Base-by-base conservation (phyloP, 2,797 vertebrate species). In the Ctenopoma multispine region DNA sequence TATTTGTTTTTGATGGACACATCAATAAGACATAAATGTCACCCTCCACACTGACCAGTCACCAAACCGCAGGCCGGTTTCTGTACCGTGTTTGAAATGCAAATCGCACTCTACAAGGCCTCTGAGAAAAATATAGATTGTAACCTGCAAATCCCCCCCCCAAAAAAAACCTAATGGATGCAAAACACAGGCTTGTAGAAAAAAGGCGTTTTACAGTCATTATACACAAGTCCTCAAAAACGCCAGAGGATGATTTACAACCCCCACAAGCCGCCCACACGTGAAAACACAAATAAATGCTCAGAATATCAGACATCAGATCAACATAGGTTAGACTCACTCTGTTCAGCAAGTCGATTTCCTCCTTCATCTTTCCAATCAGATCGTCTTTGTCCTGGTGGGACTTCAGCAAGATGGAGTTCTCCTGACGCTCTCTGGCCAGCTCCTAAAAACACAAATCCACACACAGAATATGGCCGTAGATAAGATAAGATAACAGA, bases 301-400 rank as follows among this genome's bases (percentile, higher is more conserved):
- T 67, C 48, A 50, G 76, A 81, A 71, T 49, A 80, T 63, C 66
- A 77, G 38, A 72, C 48, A 56, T 14, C 13, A 58, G 59, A n/a
- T n/a, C n/a, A n/a, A n/a, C n/a, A 8, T 9, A 41, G 56, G 64
- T 44, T 29, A 62, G 29, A 88, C 96, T 97, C 91, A 99, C 98
- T 93, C 97, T 95, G 92, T 98, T 98, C 87, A 99, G 94, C 87
- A 99, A 92, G 90, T 99, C 96, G 29, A 99, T 98, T 92, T 99
- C 97, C 88, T 99, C 97, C 89, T 93, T 98, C 90, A 99, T 95
- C 89, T 98, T 98, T 72, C 90, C 92, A 49, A 98, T 96, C 87
- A 96, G 88, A 71, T 99, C 96, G 11, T 99, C 97, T 93, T 98
- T 97, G 82, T 99, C 98, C 91, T 98, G 94, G 9, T 95, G 89